Percentiles rank a stretch among this genome's conserved stretches.
These are phyloP conservation scores for Trachelus iudaicus DNA, from an alignment of 2,888 invertebrate species.

Conservation along the genomic window DNA sequence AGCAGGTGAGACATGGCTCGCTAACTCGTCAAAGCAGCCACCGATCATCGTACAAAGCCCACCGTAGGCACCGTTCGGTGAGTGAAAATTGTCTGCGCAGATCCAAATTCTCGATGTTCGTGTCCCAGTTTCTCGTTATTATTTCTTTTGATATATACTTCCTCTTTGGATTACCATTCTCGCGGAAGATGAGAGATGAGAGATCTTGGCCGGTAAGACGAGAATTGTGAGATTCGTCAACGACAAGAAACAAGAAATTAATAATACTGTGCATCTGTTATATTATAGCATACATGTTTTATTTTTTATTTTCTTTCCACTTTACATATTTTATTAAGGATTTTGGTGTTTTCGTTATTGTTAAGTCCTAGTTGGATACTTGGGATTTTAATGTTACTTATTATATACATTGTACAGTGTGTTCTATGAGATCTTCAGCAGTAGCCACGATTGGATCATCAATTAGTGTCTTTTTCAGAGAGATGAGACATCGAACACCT, in stretches of 20 bases:
- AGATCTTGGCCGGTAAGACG: not conserved
- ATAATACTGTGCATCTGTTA: not conserved
- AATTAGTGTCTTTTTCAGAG: constrained; percentile 54
- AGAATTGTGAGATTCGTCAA: not conserved
- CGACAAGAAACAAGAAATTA: not conserved
- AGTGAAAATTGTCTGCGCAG: constrained; percentile 59
- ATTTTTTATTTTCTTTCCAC: not conserved
- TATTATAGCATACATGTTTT: not conserved
- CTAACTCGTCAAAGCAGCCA: constrained; percentile 73
- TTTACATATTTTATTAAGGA: not conserved
- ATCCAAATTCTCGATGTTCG: not conserved
- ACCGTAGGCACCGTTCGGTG: constrained; percentile 78
- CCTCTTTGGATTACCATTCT: not conserved
- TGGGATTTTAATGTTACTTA: not conserved
- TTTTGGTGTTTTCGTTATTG: not conserved
- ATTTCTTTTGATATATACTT: not conserved
- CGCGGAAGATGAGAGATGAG: not conserved
- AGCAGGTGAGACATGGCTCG: constrained; percentile 79
- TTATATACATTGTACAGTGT: not conserved
- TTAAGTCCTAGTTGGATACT: not conserved
- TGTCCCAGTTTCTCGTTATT: not conserved
- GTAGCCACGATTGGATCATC: not conserved
- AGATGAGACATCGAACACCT: constrained; percentile 64
- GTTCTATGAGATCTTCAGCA: not conserved
- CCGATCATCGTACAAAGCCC: constrained; percentile 74